phyloP scores from a whole-genome alignment of 2,113 vertebrate genomes.

The Xenopus laevis region DNA sequence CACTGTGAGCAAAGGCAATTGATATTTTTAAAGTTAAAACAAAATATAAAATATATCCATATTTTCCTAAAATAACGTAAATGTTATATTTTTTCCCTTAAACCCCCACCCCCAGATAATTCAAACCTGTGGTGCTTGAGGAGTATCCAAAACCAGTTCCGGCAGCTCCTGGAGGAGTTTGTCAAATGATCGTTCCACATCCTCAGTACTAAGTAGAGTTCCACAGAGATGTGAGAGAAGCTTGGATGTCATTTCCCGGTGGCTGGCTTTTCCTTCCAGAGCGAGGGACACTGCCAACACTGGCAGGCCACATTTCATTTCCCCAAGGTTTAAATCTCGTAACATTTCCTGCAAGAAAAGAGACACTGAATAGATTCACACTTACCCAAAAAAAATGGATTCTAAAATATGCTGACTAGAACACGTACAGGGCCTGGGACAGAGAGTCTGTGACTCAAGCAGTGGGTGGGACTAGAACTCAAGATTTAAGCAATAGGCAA shows the following conservation, averaged over 20 bases:
- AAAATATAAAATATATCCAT: no score
- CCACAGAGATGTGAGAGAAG: slow-evolving; percentile 87
- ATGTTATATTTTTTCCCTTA: no score
- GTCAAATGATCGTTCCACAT: slow-evolving; percentile 89
- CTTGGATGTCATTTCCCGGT: slow-evolving; percentile 92
- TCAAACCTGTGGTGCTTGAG: slow-evolving; percentile 84
- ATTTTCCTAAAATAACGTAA: no score
- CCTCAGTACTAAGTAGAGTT: slow-evolving; percentile 73
- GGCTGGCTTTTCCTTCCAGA: slow-evolving; percentile 91
- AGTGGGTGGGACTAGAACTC: no score
- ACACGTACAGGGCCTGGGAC: background rate
- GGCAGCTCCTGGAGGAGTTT: slow-evolving; percentile 87
- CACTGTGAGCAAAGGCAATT: slow-evolving; percentile 36
- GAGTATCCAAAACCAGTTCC: slow-evolving; percentile 90
- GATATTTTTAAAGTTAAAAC: no score
- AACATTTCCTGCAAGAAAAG: slow-evolving; percentile 78
- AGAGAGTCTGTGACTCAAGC: background rate
- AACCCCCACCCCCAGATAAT: no score
- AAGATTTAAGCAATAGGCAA: no score
- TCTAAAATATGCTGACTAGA: no score
- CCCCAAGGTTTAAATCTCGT: slow-evolving; percentile 85
- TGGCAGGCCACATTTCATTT: slow-evolving; percentile 87
- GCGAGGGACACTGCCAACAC: slow-evolving; percentile 89
- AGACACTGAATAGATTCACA: slow-evolving; percentile 26
- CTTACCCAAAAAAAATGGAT: no score